phyloP scores from a whole-genome alignment of 2,888 invertebrate species.

The Pandemis heparana region DNA sequence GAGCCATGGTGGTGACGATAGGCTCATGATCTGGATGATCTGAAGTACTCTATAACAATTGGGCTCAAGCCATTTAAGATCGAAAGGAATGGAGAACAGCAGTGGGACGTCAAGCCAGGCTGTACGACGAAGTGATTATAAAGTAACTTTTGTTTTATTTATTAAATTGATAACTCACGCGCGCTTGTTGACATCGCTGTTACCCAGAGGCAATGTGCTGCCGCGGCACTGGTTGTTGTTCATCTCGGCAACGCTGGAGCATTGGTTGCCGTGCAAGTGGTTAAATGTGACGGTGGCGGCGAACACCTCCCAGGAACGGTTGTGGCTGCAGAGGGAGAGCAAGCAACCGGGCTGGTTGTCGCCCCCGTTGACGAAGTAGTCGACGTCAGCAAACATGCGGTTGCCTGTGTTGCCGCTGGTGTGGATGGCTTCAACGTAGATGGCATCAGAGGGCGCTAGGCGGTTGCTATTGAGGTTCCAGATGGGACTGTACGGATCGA shows the following conservation, averaged over 20 bases:
- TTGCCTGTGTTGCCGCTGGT: conserved; percentile 35
- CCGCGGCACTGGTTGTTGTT: background rate
- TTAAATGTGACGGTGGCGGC: conserved; percentile 36
- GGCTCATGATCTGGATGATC: no score
- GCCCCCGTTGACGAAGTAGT: conserved; percentile 38
- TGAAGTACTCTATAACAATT: no score
- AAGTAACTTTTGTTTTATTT: no score
- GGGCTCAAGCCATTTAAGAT: no score
- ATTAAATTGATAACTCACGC: conserved; percentile 12
- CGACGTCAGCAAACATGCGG: conserved; percentile 20
- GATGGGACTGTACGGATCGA: conserved; percentile 36
- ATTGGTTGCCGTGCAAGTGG: conserved; percentile 27
- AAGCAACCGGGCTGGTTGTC: conserved; percentile 37
- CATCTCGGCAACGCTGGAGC: conserved; percentile 7
- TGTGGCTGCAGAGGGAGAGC: conserved; percentile 28
- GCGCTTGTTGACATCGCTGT: conserved; percentile 12
- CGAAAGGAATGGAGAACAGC: no score
- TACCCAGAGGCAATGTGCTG: conserved; percentile 25
- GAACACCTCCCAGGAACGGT: conserved; percentile 31
- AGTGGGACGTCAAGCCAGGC: no score
- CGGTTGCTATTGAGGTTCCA: conserved; percentile 33
- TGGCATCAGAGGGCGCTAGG: conserved; percentile 24
- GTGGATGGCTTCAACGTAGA: conserved; percentile 40
- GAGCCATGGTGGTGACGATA: no score
- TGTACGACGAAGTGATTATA: no score